These are phyloP conservation scores for Tetranychus piercei DNA, from an alignment of 2,888 invertebrate species.

Conservation along the genomic window DNA sequence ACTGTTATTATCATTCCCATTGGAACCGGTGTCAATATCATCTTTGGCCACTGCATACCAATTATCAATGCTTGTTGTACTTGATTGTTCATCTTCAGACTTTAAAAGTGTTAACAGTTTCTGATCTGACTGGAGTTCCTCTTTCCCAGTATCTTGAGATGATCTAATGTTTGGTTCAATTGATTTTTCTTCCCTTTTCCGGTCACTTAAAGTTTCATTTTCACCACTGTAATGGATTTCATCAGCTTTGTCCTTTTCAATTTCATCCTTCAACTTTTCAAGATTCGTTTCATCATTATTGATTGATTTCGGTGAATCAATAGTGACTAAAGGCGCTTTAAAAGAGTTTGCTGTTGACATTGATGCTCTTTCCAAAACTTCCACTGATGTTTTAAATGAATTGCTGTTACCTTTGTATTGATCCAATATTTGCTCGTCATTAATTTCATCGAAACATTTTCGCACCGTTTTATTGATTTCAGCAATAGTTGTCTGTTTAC, in stretches of 20 bases:
- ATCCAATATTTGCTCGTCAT: not conserved
- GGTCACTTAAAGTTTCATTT: not conserved
- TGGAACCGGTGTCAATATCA: not conserved
- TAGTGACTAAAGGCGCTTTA: not conserved
- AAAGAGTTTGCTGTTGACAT: not conserved
- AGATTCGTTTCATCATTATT: not conserved
- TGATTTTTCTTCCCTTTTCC: not conserved
- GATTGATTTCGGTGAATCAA: not conserved
- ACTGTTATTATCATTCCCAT: too few relatives aligned
- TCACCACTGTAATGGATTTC: not conserved
- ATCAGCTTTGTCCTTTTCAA: too few relatives aligned
- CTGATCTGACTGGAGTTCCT: too few relatives aligned
- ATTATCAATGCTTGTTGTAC: not conserved
- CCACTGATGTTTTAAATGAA: not conserved
- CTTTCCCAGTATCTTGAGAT: too few relatives aligned
- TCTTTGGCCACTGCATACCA: not conserved
- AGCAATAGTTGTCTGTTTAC: not conserved
- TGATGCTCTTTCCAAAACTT: not conserved
- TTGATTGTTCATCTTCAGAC: not conserved
- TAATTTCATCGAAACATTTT: not conserved
- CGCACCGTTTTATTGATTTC: not conserved
- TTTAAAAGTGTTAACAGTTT: too few relatives aligned
- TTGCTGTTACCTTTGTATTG: not conserved
- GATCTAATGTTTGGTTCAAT: too few relatives aligned
- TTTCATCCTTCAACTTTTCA: not conserved